Evolutionary conservation across 2,113 vertebrate species (phyloP).

Genomic region (Etheostoma cragini): DNA sequence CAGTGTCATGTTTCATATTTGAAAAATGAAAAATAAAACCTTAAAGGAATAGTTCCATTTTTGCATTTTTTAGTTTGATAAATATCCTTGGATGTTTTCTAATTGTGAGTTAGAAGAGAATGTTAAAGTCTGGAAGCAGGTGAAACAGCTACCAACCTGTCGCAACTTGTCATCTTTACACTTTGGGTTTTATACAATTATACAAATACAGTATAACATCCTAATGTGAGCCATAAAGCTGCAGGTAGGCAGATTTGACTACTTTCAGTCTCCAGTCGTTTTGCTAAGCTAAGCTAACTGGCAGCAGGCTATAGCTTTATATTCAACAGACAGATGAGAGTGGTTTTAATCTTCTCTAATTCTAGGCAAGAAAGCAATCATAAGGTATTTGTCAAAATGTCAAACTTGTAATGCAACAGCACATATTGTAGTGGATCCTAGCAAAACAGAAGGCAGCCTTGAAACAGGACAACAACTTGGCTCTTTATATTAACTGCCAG

Average conservation of each 20-base stretch:
- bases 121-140: neutral
- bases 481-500: slow-evolving; percentile 13
- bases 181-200: neutral
- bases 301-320: neutral
- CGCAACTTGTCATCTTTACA: neutral
- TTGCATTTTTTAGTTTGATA: too few relatives aligned
- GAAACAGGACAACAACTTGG: neutral
- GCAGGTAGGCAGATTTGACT: neutral
- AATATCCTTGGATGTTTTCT: neutral
- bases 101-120: neutral
- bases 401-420: neutral
- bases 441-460: neutral
- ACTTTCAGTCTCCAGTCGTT: neutral
- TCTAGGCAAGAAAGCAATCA: neutral
- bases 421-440: neutral
- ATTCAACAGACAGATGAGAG: neutral
- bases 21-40: neutral
- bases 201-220: neutral
- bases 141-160: neutral
- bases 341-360: neutral
- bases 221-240: neutral
- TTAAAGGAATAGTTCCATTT: neutral
- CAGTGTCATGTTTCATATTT: neutral
- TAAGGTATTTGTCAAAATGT: neutral
- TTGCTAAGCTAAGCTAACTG: neutral